A percentile compares a stretch with the other conserved stretches of the same genome.
Conservation (phyloP, 2,113 vertebrate genomes). For the Panthera uncia region DNA sequence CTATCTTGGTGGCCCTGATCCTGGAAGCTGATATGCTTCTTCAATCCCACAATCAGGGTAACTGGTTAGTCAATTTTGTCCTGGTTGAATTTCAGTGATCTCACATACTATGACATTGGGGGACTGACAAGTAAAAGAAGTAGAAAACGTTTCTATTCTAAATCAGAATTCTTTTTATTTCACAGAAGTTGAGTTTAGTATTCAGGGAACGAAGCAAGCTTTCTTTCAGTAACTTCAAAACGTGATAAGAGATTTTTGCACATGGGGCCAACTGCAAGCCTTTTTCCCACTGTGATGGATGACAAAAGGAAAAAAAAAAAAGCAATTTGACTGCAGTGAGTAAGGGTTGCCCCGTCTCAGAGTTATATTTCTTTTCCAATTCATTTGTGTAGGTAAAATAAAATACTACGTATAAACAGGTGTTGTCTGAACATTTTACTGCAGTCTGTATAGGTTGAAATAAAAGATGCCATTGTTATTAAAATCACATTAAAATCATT, state of each 20-base stretch:
- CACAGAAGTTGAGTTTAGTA: constrained; percentile 31
- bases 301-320: constrained; percentile 36
- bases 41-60: background rate
- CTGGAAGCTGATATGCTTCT: constrained; percentile 43
- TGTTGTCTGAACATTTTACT: constrained; percentile 62
- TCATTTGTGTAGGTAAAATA: constrained; percentile 67
- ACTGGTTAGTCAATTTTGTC: constrained; percentile 23
- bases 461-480: constrained; percentile 61
- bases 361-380: constrained; percentile 64
- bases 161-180: constrained; percentile 49
- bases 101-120: background rate
- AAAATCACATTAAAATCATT: constrained; percentile 68
- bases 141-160: background rate
- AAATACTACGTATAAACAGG: constrained; percentile 61
- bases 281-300: constrained; percentile 37
- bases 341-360: background rate
- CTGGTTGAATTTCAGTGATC: background rate
- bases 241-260: background rate
- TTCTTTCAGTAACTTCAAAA: constrained; percentile 55
- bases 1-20: constrained; percentile 35
- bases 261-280: background rate
- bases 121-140: constrained; percentile 14
- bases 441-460: constrained; percentile 30
- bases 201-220: constrained; percentile 27
- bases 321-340: background rate